A percentile compares a stretch with the other conserved stretches of the same genome.
phyloP scores from a whole-genome alignment of 2,113 vertebrate species.

The Amblyornis subalaris region DNA sequence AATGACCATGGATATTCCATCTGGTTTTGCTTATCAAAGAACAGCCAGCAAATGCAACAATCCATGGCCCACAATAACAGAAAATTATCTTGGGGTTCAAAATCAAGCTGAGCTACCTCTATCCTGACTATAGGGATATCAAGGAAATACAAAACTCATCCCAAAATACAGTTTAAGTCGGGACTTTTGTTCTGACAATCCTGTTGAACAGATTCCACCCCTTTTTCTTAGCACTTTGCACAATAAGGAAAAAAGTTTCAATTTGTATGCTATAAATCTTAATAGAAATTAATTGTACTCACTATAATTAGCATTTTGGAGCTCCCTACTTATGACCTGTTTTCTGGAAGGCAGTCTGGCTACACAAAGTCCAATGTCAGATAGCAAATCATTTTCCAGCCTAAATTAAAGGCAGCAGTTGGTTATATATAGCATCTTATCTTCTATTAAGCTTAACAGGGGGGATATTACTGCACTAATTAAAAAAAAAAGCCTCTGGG shows the following conservation, averaged over 20 bases:
- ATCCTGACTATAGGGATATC: not conserved
- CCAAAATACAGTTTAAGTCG: not conserved
- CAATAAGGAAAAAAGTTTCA: not conserved
- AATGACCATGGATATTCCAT: not conserved
- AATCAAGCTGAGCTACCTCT: not conserved
- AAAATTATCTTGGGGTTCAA: not conserved
- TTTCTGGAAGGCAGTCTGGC: constrained; percentile 16
- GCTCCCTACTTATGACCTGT: not conserved
- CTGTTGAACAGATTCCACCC: not conserved
- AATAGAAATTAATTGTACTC: constrained; percentile 9
- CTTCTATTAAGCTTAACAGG: constrained; percentile 8
- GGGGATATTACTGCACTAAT: constrained; percentile 34
- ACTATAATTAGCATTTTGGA: constrained; percentile 24
- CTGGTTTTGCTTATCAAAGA: not conserved
- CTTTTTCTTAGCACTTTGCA: not conserved
- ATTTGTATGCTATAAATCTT: not conserved
- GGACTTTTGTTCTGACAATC: not conserved
- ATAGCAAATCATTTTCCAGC: not conserved
- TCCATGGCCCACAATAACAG: not conserved
- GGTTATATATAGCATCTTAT: not conserved
- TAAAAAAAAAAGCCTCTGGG: constrained; percentile 10
- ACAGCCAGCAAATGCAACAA: not conserved
- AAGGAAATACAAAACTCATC: not conserved
- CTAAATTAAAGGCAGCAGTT: constrained; percentile 27
- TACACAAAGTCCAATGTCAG: not conserved